Percentiles rank a stretch among this genome's conserved stretches.
Evolutionary conservation across 1,140 invertebrate genomes (phyloP).

Genomic region (Diorhabda sublineata): DNA sequence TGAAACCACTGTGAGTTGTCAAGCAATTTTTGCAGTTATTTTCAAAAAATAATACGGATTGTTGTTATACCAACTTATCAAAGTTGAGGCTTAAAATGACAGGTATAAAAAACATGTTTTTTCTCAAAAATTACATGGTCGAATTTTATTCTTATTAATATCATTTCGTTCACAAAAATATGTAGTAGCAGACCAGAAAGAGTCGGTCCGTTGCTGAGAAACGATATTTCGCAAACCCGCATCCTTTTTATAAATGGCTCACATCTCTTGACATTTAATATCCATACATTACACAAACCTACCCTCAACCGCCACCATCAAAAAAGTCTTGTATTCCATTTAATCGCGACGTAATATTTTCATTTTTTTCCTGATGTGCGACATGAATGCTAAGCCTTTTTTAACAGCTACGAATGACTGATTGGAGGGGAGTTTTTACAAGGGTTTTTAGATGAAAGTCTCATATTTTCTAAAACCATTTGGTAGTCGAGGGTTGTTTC

Average conservation of each 20-base stretch:
- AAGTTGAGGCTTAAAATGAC: too few relatives aligned
- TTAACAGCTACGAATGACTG: slow-evolving; percentile 15
- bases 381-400: slow-evolving; percentile 17
- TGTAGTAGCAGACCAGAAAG: background rate
- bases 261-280: slow-evolving; percentile 42
- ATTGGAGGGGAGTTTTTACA: background rate
- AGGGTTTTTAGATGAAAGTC: background rate
- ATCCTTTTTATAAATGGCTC: slow-evolving; percentile 43
- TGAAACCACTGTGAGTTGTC: too few relatives aligned
- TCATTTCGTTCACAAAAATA: background rate
- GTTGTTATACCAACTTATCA: too few relatives aligned
- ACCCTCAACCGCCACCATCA: slow-evolving; percentile 25
- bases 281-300: slow-evolving; percentile 42
- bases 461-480: background rate
- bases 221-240: slow-evolving; percentile 31
- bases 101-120: too few relatives aligned
- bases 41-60: too few relatives aligned
- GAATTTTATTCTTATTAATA: background rate
- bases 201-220: slow-evolving; percentile 17
- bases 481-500: background rate
- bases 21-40: too few relatives aligned
- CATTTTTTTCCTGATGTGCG: slow-evolving; percentile 13
- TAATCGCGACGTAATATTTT: slow-evolving; percentile 29
- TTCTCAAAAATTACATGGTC: too few relatives aligned
- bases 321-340: slow-evolving; percentile 33